A percentile compares a stretch with the other conserved stretches of the same genome.
Conservation (phyloP, 2,888 invertebrate species). For the Pammene aurita region DNA sequence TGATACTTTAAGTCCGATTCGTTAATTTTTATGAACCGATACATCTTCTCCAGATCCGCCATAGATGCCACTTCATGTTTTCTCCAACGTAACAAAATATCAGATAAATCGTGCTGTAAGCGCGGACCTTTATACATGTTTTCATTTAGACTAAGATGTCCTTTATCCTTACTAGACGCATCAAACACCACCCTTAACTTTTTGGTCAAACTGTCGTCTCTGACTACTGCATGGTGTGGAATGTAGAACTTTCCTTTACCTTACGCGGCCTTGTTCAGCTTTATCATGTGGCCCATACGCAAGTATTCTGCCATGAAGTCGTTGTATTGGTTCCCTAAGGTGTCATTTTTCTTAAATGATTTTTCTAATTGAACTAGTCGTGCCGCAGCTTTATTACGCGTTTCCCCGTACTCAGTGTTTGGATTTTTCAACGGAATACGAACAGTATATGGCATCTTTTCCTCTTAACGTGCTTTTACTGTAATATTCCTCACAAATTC, state of each 20-base stretch:
- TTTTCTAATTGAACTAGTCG: constrained; percentile 5
- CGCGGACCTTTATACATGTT: not conserved
- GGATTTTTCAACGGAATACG: not conserved
- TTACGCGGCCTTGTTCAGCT: not conserved
- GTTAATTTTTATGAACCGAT: no score
- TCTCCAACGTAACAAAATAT: no score
- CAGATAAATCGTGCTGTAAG: constrained; percentile 6
- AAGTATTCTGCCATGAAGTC: constrained; percentile 5
- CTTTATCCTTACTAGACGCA: not conserved
- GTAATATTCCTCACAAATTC: no score
- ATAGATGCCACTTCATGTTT: no score
- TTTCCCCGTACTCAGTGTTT: not conserved
- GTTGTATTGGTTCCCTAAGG: not conserved
- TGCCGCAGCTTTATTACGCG: not conserved
- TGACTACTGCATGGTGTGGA: not conserved
- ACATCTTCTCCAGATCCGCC: no score
- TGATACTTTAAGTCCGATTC: no score
- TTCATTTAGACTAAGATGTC: not conserved
- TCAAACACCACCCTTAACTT: not conserved
- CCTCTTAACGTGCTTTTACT: not conserved
- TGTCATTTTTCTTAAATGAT: not conserved
- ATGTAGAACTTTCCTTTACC: constrained; percentile 1
- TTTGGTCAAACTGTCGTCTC: not conserved
- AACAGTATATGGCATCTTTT: not conserved
- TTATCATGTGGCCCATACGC: not conserved